These are phyloP conservation scores for Synergus umbraculus DNA, from an alignment of 2,888 invertebrate species.

Conservation along the genomic window DNA sequence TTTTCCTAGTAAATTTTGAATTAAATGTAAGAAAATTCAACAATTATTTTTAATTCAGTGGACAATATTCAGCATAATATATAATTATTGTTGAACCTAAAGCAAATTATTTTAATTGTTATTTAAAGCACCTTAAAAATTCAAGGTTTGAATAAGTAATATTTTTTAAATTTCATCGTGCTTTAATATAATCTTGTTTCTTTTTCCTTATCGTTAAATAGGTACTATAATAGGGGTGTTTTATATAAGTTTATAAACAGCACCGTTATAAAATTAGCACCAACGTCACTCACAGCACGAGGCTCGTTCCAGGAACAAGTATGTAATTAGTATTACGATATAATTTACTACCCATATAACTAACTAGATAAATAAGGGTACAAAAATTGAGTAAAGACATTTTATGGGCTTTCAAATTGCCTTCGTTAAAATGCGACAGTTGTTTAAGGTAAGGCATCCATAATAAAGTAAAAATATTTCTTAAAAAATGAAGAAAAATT, in stretches of 20 bases:
- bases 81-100: too few relatives aligned
- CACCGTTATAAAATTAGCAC: neutral
- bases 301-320: neutral
- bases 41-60: neutral
- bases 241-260: neutral
- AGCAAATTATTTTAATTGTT: neutral
- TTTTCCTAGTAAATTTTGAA: too few relatives aligned
- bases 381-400: neutral
- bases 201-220: neutral
- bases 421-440: neutral
- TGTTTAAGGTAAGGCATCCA: neutral
- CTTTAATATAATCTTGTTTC: neutral
- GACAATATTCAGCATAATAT: too few relatives aligned
- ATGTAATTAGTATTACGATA: constrained; percentile 14
- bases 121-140: neutral
- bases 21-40: too few relatives aligned
- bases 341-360: neutral
- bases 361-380: neutral
- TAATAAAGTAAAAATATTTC: neutral
- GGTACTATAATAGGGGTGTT: neutral
- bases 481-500: neutral
- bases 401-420: neutral
- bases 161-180: neutral
- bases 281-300: neutral
- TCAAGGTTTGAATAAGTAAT: neutral